These are phyloP conservation scores for Perithous albicinctus DNA, from an alignment of 2,888 invertebrate genomes.

Conservation along the genomic window DNA sequence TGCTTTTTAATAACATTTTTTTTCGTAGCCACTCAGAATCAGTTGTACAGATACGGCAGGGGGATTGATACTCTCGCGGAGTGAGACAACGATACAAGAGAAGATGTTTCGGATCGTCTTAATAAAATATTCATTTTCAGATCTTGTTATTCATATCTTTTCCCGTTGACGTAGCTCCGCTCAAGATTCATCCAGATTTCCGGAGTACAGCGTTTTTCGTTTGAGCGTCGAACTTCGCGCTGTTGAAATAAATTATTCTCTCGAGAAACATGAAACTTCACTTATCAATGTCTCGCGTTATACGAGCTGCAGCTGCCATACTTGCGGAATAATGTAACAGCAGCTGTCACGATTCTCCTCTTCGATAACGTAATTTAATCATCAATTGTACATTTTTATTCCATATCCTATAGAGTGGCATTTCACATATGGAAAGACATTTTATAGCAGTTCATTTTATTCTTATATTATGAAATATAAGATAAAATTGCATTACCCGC, in stretches of 20 bases:
- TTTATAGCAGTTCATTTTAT: background rate
- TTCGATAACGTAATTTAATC: slow-evolving; percentile 47
- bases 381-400: background rate
- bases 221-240: background rate
- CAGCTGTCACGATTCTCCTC: background rate
- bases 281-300: slow-evolving; percentile 48
- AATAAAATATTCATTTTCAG: no score
- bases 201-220: background rate
- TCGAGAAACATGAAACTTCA: slow-evolving; percentile 43
- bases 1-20: no score
- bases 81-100: no score
- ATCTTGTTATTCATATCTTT: slow-evolving; percentile 1
- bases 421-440: background rate
- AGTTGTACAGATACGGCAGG: no score
- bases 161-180: background rate
- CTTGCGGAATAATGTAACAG: slow-evolving; percentile 37
- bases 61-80: no score
- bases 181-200: background rate
- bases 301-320: slow-evolving; percentile 4
- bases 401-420: background rate
- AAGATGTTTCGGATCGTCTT: no score
- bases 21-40: no score
- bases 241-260: slow-evolving; percentile 11
- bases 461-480: background rate
- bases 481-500: background rate